A percentile compares a stretch with the other conserved stretches of the same genome.
Evolutionary conservation across 2,888 invertebrate species (phyloP).

Genomic region (Drosophila mercatorum): DNA sequence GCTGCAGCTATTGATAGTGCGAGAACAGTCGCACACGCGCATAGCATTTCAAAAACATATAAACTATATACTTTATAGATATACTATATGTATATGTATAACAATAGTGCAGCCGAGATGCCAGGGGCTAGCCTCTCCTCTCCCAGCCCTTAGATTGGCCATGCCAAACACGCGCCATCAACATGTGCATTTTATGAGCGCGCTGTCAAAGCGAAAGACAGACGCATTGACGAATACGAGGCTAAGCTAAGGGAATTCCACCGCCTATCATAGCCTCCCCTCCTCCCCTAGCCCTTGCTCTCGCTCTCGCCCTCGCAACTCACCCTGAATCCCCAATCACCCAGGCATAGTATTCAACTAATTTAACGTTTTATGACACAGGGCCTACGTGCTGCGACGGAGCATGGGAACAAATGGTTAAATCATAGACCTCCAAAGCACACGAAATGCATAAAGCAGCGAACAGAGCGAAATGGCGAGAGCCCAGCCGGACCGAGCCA

Average conservation of each 20-base stretch:
- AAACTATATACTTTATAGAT: constrained; percentile 11
- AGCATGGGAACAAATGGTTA: constrained; percentile 72
- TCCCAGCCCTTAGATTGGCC: constrained; percentile 31
- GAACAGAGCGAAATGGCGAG: background rate
- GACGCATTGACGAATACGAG: constrained; percentile 53
- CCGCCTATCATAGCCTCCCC: background rate
- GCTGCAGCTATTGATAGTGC: constrained; percentile 41
- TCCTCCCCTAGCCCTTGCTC: background rate
- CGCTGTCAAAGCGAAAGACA: constrained; percentile 43
- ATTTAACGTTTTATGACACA: constrained; percentile 79
- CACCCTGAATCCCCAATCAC: constrained; percentile 21
- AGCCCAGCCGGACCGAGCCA: background rate
- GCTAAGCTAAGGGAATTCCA: constrained; percentile 61
- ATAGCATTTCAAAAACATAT: constrained; percentile 40
- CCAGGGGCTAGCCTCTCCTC: background rate
- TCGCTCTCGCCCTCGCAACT: background rate
- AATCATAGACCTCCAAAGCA: constrained; percentile 64
- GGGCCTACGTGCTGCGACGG: constrained; percentile 65
- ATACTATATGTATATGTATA: background rate
- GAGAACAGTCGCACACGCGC: constrained; percentile 28
- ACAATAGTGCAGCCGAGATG: constrained; percentile 42
- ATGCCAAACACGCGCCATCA: constrained; percentile 76
- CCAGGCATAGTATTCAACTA: constrained; percentile 66
- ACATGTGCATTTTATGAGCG: constrained; percentile 79
- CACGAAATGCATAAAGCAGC: constrained; percentile 10